These are phyloP conservation scores for Neotoxoptera formosana DNA, from an alignment of 1,140 invertebrate species.

Conservation along the genomic window DNA sequence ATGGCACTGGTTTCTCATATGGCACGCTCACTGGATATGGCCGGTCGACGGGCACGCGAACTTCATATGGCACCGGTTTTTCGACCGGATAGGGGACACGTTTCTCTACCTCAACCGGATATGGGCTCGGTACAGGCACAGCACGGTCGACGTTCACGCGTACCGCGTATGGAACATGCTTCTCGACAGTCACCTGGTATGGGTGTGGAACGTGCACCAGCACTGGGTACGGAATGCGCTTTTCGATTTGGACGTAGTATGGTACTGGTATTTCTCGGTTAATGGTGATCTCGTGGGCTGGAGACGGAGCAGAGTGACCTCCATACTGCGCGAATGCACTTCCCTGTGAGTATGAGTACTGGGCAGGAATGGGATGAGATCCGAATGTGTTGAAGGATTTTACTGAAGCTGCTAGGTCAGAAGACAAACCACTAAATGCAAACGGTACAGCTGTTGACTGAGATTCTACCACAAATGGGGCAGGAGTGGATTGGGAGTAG, in stretches of 20 bases:
- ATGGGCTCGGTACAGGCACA: slow-evolving; percentile 68
- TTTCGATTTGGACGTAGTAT: slow-evolving; percentile 59
- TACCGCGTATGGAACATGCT: neutral
- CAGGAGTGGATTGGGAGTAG: neutral
- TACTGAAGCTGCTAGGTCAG: neutral
- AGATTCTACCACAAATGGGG: neutral
- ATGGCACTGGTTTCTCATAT: slow-evolving; percentile 40
- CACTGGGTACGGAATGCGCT: slow-evolving; percentile 43
- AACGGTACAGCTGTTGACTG: neutral
- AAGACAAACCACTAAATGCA: neutral
- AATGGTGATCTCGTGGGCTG: slow-evolving; percentile 75
- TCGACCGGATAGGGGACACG: slow-evolving; percentile 68
- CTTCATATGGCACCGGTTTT: slow-evolving; percentile 58
- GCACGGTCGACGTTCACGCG: slow-evolving; percentile 62
- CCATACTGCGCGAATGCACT: neutral
- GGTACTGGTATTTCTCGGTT: slow-evolving; percentile 68
- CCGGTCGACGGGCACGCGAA: slow-evolving; percentile 18
- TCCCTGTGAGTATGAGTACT: neutral
- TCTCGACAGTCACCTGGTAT: slow-evolving; percentile 37
- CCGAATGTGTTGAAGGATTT: neutral
- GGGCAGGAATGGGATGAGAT: neutral
- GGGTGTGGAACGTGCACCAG: neutral
- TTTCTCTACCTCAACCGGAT: slow-evolving; percentile 72
- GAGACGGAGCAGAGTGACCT: slow-evolving; percentile 59
- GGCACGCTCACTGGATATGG: slow-evolving; percentile 46